Conservation (phyloP, 2,797 vertebrate genomes). For the Hemitrygon akajei region DNA sequence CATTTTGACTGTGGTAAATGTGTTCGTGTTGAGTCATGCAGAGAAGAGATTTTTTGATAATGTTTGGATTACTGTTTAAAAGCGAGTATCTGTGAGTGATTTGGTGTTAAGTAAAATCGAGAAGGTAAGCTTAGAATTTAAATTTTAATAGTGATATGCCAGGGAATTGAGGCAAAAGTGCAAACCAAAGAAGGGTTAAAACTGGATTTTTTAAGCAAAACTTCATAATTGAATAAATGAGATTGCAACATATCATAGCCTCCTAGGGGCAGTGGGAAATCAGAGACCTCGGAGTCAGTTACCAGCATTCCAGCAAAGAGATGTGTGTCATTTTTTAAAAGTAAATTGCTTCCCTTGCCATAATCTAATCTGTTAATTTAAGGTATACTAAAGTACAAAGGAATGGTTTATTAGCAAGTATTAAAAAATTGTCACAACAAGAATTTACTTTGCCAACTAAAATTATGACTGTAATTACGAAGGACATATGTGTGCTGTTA, state of each 20-base stretch:
- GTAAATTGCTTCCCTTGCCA: neutral
- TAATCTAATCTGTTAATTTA: neutral
- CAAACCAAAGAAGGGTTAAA: neutral
- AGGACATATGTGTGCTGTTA: neutral
- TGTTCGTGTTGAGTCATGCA: neutral
- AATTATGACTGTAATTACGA: conserved; percentile 4
- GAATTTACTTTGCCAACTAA: neutral
- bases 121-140: neutral
- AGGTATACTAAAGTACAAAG: neutral
- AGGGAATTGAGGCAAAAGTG: neutral
- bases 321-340: neutral
- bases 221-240: neutral
- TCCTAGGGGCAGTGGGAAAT: neutral
- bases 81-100: neutral
- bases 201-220: neutral
- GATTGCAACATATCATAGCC: neutral
- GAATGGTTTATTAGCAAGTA: conserved; percentile 16
- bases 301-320: neutral
- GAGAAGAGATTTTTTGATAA: neutral
- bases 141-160: neutral
- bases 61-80: neutral
- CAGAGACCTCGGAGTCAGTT: neutral
- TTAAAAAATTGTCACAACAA: conserved; percentile 20
- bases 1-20: neutral
- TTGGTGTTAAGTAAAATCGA: neutral